phyloP scores from a whole-genome alignment of 2,797 vertebrate species.

The Urophycis tenuis region DNA sequence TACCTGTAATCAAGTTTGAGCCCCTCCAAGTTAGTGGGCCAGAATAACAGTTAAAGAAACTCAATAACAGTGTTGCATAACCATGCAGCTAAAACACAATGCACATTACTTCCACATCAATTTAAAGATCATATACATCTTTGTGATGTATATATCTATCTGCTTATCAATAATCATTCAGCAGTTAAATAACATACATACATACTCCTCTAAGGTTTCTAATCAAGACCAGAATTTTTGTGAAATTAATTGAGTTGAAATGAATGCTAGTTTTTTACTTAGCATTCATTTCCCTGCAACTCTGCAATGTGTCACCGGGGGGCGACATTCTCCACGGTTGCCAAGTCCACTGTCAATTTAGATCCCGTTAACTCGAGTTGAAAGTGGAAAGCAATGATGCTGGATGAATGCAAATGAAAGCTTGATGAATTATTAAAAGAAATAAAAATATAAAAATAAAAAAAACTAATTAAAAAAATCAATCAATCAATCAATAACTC shows the following conservation, averaged over 20 bases:
- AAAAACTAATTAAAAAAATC: no score
- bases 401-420: neutral
- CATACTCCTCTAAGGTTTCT: neutral
- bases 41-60: no score
- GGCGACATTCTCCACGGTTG: constrained; percentile 46
- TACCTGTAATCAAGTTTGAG: no score
- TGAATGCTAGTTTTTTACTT: no score
- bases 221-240: neutral
- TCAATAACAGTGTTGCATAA: no score
- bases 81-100: no score
- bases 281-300: constrained; percentile 26
- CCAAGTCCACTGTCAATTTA: neutral
- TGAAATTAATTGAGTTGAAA: neutral
- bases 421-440: no score
- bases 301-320: constrained; percentile 48
- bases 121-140: no score
- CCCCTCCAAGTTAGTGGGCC: no score
- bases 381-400: neutral
- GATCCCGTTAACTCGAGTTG: neutral
- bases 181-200: neutral
- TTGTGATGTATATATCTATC: no score
- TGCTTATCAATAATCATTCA: constrained; percentile 45
- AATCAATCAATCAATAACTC: neutral
- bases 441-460: no score
- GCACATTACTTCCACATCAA: no score